Percentiles rank a stretch among this genome's conserved stretches.
These are phyloP conservation scores for Brachypteracias leptosomus DNA, from an alignment of 2,113 vertebrate genomes.

Conservation along the genomic window DNA sequence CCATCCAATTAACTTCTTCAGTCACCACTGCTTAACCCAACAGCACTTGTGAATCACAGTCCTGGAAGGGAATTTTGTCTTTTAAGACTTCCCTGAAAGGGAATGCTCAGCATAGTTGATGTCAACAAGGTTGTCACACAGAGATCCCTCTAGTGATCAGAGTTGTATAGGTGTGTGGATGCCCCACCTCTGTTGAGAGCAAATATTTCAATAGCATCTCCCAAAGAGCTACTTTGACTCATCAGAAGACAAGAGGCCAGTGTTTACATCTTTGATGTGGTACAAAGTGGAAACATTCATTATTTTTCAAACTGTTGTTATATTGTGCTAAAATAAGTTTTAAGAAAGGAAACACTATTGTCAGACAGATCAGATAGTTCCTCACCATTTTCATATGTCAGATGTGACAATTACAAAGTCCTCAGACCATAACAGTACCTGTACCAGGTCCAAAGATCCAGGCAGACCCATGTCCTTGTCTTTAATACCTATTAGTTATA, in stretches of 20 bases:
- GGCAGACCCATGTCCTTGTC: not conserved
- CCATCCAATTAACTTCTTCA: not conserved
- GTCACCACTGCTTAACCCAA: not conserved
- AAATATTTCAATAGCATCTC: not conserved
- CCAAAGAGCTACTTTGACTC: not conserved
- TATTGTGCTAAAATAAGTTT: not conserved
- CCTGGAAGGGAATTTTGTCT: not conserved
- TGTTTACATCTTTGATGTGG: not conserved
- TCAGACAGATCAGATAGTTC: not conserved
- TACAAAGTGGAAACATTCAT: not conserved
- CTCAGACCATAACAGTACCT: not conserved
- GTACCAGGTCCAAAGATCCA: not conserved
- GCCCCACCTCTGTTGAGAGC: not conserved
- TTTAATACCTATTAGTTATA: not conserved
- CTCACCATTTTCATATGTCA: not conserved
- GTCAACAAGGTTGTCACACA: not conserved
- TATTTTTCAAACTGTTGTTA: not conserved
- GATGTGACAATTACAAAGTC: not conserved
- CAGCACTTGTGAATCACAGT: not conserved
- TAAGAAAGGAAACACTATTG: not conserved
- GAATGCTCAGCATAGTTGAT: not conserved
- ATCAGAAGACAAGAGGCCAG: not conserved
- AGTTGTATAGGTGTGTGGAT: not conserved
- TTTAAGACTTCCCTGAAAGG: not conserved
- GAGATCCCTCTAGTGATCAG: not conserved